These are phyloP conservation scores for Rhagonycha lutea DNA, from an alignment of 2,888 invertebrate genomes.

Conservation along the genomic window DNA sequence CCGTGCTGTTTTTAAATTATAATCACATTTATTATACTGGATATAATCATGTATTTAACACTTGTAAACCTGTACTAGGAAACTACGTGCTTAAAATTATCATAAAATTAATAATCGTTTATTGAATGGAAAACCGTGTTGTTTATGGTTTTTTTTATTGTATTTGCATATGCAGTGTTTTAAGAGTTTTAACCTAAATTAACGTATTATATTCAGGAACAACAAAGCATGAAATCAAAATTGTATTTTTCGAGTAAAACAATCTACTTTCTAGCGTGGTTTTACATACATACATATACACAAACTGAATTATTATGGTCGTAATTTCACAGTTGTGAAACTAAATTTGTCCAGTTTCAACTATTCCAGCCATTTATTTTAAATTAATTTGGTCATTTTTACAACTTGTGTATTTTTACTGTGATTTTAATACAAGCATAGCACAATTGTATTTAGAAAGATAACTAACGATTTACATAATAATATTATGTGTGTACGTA, in stretches of 20 bases:
- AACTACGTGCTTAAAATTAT: background rate
- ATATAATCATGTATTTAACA: background rate
- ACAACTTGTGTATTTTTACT: background rate
- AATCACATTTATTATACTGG: background rate
- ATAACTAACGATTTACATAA: too few species aligned
- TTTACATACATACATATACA: background rate
- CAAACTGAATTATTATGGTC: background rate
- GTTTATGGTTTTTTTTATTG: background rate
- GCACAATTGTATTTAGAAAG: background rate
- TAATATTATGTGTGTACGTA: too few species aligned
- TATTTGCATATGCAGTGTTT: background rate
- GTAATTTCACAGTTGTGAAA: background rate
- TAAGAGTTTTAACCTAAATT: background rate
- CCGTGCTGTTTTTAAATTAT: background rate
- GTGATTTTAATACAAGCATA: background rate
- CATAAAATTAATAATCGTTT: background rate
- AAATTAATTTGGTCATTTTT: background rate
- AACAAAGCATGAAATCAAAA: background rate
- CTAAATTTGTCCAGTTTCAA: background rate
- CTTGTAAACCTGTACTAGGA: background rate
- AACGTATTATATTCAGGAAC: background rate
- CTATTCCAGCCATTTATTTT: background rate
- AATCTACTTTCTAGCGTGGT: background rate
- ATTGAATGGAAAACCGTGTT: background rate
- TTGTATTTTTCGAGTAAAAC: background rate